Percentiles rank a stretch among this genome's conserved stretches.
Evolutionary conservation across 2,797 vertebrate genomes (phyloP).

Genomic region (Molossus molossus): DNA sequence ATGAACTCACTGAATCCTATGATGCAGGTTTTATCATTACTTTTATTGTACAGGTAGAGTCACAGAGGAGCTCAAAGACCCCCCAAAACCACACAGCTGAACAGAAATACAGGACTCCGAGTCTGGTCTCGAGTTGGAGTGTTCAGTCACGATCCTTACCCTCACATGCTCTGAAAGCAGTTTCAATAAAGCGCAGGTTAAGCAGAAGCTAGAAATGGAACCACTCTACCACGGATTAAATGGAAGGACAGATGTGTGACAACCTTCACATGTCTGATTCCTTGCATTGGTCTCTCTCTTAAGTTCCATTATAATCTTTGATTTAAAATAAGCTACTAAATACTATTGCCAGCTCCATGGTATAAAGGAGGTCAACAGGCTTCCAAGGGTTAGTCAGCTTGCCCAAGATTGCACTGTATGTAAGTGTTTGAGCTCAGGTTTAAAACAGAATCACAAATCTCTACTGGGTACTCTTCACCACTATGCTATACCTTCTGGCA

Average conservation of each 20-base stretch:
- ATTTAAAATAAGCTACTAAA: not conserved
- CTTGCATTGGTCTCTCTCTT: not conserved
- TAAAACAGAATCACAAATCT: not conserved
- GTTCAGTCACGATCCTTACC: not conserved
- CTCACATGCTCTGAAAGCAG: not conserved
- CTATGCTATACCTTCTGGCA: not conserved
- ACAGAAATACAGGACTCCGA: not conserved
- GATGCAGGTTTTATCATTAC: not conserved
- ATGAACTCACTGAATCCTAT: not conserved
- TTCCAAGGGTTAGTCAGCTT: not conserved
- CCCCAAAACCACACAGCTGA: not conserved
- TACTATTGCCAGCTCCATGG: not conserved
- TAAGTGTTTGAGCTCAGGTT: not conserved
- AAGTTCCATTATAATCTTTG: not conserved
- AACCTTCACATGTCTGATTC: not conserved
- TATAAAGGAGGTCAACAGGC: not conserved
- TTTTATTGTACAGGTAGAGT: not conserved
- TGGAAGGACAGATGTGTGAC: not conserved
- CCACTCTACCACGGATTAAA: not conserved
- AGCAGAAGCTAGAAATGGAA: not conserved
- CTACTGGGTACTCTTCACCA: not conserved
- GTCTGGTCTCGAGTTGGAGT: not conserved
- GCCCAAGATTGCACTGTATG: not conserved
- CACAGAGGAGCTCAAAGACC: not conserved
- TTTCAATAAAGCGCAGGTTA: not conserved